Percentiles rank a stretch among this genome's conserved stretches.
Evolutionary conservation across 1,140 invertebrate genomes (phyloP).

Genomic region (Nixonia krombeini): DNA sequence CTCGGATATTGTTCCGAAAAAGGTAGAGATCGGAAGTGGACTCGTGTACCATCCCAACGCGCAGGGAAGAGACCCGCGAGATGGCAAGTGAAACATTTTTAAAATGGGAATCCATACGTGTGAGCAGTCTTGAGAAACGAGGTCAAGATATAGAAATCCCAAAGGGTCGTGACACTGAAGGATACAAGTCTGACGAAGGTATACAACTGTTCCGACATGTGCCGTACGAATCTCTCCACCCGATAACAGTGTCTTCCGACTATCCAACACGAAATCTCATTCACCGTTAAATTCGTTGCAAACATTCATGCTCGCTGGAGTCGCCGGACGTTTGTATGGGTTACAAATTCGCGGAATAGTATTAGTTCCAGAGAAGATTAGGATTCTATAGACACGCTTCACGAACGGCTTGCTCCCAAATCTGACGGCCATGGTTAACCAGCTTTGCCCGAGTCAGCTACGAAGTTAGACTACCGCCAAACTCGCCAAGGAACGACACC

Average conservation of each 20-base stretch:
- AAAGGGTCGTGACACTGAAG: conserved; percentile 22
- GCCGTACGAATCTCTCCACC: conserved; percentile 15
- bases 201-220: conserved; percentile 23
- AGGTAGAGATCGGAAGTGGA: too few species aligned
- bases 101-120: too few species aligned
- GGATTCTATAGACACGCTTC: conserved; percentile 16
- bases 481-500: too few species aligned
- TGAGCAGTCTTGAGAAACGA: conserved; percentile 12
- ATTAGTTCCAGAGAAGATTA: conserved; percentile 32
- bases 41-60: too few species aligned
- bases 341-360: conserved; percentile 23
- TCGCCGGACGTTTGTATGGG: too few species aligned
- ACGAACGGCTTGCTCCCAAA: conserved; percentile 10
- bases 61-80: too few species aligned
- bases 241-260: conserved; percentile 15
- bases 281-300: conserved; percentile 22
- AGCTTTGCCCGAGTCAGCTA: conserved; percentile 1
- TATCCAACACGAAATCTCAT: conserved; percentile 14
- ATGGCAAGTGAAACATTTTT: too few species aligned
- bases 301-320: conserved; percentile 24
- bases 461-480: background rate
- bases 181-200: conserved; percentile 23
- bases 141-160: conserved; percentile 23
- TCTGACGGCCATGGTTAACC: conserved; percentile 7
- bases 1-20: too few species aligned